Conservation (phyloP, 2,888 invertebrate species). For the Acanthosepion pharaonis region DNA sequence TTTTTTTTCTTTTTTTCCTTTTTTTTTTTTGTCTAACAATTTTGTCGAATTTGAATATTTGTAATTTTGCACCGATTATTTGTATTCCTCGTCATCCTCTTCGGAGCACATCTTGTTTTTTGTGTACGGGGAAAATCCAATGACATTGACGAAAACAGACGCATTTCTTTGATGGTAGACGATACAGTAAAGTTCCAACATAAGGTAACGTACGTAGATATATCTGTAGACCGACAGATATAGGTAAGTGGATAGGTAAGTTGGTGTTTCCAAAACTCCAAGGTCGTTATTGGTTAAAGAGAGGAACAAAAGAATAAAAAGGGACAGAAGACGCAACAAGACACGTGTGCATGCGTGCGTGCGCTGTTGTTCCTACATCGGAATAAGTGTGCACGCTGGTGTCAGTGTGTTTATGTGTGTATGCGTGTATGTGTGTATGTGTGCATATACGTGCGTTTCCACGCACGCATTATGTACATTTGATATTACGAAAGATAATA, state of each 20-base stretch:
- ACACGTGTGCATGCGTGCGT: neutral
- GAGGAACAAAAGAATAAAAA: neutral
- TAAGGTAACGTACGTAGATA: neutral
- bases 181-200: neutral
- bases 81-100: neutral
- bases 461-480: neutral
- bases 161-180: too few species aligned
- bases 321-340: neutral
- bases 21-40: too few species aligned
- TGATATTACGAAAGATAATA: too few species aligned
- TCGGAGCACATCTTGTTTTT: neutral
- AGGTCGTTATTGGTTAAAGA: neutral
- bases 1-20: too few species aligned
- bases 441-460: neutral
- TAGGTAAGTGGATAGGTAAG: neutral
- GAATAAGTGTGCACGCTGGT: neutral
- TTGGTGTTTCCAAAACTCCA: neutral
- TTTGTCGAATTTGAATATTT: too few species aligned
- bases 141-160: conserved; percentile 2
- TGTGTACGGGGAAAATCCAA: neutral
- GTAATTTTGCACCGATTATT: neutral
- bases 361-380: neutral
- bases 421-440: neutral
- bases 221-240: neutral
- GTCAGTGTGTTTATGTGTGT: neutral